A percentile compares a stretch with the other conserved stretches of the same genome.
Conservation (phyloP, 1,140 invertebrate species). For the Doryteuthis pealeii region DNA sequence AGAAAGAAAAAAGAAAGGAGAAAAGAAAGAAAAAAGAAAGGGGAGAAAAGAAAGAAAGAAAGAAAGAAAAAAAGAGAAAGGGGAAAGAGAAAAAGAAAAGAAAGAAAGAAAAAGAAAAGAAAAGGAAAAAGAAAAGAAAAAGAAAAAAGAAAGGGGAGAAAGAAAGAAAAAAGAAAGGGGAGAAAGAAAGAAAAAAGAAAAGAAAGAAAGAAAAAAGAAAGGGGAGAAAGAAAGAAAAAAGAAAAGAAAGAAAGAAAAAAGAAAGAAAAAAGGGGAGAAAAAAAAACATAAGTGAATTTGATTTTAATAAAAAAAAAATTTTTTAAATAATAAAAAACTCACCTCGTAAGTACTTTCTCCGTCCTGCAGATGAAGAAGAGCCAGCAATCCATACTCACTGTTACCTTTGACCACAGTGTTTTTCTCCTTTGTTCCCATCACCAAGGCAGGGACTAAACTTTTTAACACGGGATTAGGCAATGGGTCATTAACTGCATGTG, state of each 20-base stretch:
- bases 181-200: too few relatives aligned
- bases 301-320: too few relatives aligned
- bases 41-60: neutral
- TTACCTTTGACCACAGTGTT: slow-evolving; percentile 92
- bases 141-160: too few relatives aligned
- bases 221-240: too few relatives aligned
- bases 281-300: too few relatives aligned
- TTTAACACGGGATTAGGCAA: slow-evolving; percentile 70
- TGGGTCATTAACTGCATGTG: slow-evolving; percentile 11
- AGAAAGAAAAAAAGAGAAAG: neutral
- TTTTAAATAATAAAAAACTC: too few relatives aligned
- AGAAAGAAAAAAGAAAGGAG: neutral
- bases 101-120: neutral
- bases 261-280: too few relatives aligned
- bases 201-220: too few relatives aligned
- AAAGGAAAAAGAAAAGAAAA: neutral
- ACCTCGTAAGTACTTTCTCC: slow-evolving; percentile 78
- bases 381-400: slow-evolving; percentile 87
- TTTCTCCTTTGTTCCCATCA: slow-evolving; percentile 97
- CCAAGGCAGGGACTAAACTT: slow-evolving; percentile 81
- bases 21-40: too few relatives aligned
- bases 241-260: too few relatives aligned
- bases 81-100: neutral
- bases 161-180: too few relatives aligned
- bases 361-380: slow-evolving; percentile 77